Evolutionary conservation across 2,888 invertebrate genomes (phyloP).

Genomic region (Parthenolecanium corni): DNA sequence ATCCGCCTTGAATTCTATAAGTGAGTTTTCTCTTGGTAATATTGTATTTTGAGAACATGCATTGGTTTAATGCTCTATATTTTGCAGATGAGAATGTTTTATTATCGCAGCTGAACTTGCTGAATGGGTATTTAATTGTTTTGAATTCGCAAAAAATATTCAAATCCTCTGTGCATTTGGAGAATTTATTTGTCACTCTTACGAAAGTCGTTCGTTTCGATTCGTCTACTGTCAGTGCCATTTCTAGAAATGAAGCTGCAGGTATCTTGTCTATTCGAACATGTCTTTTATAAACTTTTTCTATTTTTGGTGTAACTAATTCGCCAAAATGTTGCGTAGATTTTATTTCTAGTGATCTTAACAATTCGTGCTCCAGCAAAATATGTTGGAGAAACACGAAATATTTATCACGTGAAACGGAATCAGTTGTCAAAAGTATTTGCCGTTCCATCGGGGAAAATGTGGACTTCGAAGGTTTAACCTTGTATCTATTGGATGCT

Average conservation of each 20-base stretch:
- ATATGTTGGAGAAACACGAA: constrained; percentile 15
- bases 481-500: constrained; percentile 8
- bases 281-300: too few species aligned
- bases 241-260: not conserved
- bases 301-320: too few species aligned
- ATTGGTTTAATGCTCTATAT: not conserved
- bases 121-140: constrained; percentile 10
- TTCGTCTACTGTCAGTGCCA: constrained; percentile 4
- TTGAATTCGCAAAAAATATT: not conserved
- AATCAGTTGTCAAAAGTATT: constrained; percentile 1
- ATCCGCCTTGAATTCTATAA: constrained; percentile 6
- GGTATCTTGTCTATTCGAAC: not conserved
- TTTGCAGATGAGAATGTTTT: constrained; percentile 15
- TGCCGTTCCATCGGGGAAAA: not conserved
- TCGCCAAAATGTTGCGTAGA: too few species aligned
- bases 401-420: constrained; percentile 3
- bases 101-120: constrained; percentile 11
- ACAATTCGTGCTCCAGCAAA: not conserved
- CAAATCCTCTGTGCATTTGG: constrained; percentile 6
- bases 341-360: not conserved
- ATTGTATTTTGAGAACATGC: not conserved
- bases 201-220: constrained; percentile 9
- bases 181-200: not conserved
- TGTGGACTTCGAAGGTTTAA: not conserved
- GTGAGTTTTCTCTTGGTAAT: not conserved